Conservation (phyloP, 2,113 vertebrate genomes). For the Sphyrna mokarran region DNA sequence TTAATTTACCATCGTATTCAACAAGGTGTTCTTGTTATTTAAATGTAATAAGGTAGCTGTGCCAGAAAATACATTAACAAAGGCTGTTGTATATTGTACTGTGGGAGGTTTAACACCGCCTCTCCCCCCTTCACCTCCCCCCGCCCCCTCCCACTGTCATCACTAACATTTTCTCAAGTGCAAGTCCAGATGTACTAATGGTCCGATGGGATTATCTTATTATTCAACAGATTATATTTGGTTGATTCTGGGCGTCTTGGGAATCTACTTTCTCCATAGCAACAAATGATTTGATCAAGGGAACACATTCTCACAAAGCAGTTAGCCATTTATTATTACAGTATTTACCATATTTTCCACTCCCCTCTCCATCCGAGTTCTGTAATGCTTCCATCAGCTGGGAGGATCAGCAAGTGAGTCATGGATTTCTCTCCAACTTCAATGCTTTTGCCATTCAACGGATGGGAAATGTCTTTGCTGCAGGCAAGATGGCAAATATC, state of each 20-base stretch:
- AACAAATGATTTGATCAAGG: slow-evolving; percentile 33
- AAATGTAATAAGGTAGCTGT: background rate
- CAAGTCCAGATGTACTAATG: slow-evolving; percentile 14
- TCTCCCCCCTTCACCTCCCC: too few species aligned
- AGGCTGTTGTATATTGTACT: background rate
- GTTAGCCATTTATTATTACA: slow-evolving; percentile 24
- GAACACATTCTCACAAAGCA: slow-evolving; percentile 28
- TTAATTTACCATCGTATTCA: background rate
- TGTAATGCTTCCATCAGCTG: background rate
- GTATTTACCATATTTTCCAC: slow-evolving; percentile 29
- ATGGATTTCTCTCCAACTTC: slow-evolving; percentile 12
- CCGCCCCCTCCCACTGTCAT: background rate
- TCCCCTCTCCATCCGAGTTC: background rate
- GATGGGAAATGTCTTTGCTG: background rate
- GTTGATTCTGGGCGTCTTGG: slow-evolving; percentile 20
- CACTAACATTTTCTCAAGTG: background rate
- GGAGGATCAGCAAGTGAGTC: background rate
- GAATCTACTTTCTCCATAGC: slow-evolving; percentile 24
- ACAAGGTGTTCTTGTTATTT: background rate
- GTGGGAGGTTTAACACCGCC: background rate
- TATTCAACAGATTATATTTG: slow-evolving; percentile 24
- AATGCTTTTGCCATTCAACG: background rate
- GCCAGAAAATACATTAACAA: background rate
- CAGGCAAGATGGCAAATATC: background rate
- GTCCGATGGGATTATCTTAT: slow-evolving; percentile 30